Evolutionary conservation across 2,113 vertebrate species (phyloP).

Genomic region (Malurus alboscapulatus): DNA sequence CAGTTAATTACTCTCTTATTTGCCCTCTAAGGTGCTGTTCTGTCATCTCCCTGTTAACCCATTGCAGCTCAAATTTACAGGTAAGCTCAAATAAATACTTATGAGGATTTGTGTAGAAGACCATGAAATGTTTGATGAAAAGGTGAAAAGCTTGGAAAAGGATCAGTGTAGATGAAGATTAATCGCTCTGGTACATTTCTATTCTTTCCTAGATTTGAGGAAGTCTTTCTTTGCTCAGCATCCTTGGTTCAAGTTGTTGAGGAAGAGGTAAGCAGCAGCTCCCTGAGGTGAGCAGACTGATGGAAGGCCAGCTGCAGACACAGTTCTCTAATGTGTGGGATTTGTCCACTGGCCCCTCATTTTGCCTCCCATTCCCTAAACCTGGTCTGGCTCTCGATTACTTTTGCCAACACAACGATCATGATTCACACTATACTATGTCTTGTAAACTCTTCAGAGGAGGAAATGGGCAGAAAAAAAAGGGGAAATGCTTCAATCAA

Average conservation of each 20-base stretch:
- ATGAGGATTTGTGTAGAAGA: not conserved
- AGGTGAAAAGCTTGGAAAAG: not conserved
- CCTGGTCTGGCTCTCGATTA: not conserved
- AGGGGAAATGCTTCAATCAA: not conserved
- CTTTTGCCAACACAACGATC: not conserved
- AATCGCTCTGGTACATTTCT: not conserved
- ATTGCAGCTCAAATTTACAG: slow-evolving; percentile 9
- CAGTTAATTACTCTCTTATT: not conserved
- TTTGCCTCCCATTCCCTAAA: not conserved
- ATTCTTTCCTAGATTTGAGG: not conserved
- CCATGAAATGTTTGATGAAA: not conserved
- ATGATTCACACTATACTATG: not conserved
- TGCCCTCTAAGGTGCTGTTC: not conserved
- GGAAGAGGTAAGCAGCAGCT: not conserved
- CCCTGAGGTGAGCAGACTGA: not conserved
- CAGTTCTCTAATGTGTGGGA: not conserved
- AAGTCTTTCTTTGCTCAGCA: not conserved
- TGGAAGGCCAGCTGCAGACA: not conserved
- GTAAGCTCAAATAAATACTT: not conserved
- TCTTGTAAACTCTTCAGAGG: not conserved
- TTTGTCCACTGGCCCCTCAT: not conserved
- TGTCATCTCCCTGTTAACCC: not conserved
- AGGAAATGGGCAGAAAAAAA: not conserved
- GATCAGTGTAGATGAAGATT: not conserved
- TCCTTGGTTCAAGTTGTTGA: not conserved